A percentile compares a stretch with the other conserved stretches of the same genome.
These are phyloP conservation scores for Micronycteris hirsuta DNA, from an alignment of 2,113 vertebrate genomes.

Conservation along the genomic window DNA sequence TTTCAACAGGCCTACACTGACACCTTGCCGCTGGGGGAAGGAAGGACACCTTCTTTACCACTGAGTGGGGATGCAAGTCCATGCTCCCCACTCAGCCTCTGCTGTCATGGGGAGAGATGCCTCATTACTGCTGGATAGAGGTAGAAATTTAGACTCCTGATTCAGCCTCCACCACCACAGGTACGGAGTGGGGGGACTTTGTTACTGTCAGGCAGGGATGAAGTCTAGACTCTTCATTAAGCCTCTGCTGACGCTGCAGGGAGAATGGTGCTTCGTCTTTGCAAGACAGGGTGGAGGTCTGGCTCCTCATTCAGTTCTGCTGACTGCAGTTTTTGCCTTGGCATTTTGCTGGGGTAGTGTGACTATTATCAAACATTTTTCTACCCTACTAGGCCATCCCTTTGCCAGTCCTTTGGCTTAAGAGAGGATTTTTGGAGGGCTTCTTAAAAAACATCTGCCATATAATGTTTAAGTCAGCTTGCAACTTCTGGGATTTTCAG, in stretches of 20 bases:
- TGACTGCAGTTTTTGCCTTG: neutral
- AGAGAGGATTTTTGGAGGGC: neutral
- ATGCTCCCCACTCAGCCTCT: neutral
- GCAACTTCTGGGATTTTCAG: neutral
- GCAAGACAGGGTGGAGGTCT: neutral
- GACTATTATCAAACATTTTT: neutral
- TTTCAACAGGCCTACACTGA: neutral
- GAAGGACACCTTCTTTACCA: neutral
- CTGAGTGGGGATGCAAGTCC: neutral
- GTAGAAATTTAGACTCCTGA: neutral
- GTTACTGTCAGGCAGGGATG: neutral
- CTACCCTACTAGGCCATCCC: neutral
- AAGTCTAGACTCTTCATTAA: neutral
- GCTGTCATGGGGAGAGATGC: neutral
- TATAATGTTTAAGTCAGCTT: neutral
- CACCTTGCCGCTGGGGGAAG: neutral
- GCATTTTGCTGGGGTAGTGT: neutral
- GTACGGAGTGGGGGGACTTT: neutral
- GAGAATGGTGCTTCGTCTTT: neutral
- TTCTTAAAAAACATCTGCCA: neutral
- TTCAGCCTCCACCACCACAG: neutral
- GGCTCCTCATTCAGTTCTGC: neutral
- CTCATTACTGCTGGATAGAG: neutral
- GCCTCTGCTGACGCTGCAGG: neutral
- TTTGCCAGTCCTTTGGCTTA: neutral